These are phyloP conservation scores for Octodon degus DNA, from an alignment of 2,113 vertebrate genomes.

Conservation along the genomic window DNA sequence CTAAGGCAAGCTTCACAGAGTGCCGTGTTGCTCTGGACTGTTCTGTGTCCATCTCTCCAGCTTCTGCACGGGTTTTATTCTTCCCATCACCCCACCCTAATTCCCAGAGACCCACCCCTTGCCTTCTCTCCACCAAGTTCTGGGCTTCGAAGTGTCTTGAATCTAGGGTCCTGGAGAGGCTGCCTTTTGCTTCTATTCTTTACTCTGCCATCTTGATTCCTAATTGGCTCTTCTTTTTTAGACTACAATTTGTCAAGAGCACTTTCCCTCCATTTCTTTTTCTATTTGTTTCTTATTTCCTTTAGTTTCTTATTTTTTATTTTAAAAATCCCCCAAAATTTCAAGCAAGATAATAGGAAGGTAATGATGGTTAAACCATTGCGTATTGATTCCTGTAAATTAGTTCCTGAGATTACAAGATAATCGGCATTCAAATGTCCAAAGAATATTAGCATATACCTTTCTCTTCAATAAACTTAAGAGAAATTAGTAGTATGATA, in stretches of 20 bases:
- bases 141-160: neutral
- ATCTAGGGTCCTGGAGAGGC: neutral
- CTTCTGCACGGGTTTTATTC: neutral
- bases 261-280: neutral
- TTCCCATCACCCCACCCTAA: neutral
- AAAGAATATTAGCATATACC: too few relatives aligned
- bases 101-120: neutral
- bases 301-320: too few relatives aligned
- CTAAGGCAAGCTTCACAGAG: neutral
- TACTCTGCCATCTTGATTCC: neutral
- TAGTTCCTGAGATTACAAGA: too few relatives aligned
- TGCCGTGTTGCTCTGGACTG: neutral
- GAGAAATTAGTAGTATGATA: too few relatives aligned
- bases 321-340: too few relatives aligned
- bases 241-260: neutral
- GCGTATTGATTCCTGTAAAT: too few relatives aligned
- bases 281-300: neutral
- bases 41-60: neutral
- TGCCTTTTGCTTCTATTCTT: neutral
- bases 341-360: too few relatives aligned
- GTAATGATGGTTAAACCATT: too few relatives aligned
- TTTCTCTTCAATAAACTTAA: too few relatives aligned
- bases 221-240: neutral
- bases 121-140: neutral
- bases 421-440: too few relatives aligned